Evolutionary conservation across 2,113 vertebrate genomes (phyloP).

Genomic region (Trichechus manatus): DNA sequence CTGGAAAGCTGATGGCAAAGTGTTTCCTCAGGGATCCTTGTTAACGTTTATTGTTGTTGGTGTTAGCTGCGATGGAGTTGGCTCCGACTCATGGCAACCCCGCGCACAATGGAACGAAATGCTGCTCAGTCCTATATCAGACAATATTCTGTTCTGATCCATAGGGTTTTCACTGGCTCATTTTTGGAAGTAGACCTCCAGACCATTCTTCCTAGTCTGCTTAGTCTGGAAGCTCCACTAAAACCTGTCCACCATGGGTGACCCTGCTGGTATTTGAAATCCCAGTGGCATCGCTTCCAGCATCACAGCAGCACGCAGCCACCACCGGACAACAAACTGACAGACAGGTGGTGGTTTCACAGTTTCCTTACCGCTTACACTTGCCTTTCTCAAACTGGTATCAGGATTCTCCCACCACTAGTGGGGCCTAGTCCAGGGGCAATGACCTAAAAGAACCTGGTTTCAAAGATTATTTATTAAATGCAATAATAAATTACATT

Average conservation of each 20-base stretch:
- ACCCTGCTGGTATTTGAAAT: not conserved
- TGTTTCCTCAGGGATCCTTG: not conserved
- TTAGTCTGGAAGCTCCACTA: not conserved
- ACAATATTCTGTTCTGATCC: not conserved
- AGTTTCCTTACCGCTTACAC: not conserved
- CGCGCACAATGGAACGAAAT: not conserved
- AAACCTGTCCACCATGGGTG: not conserved
- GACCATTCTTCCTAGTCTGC: not conserved
- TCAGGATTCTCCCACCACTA: slow-evolving; percentile 3
- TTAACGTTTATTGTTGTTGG: not conserved
- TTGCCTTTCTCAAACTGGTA: not conserved
- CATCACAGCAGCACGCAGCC: not conserved
- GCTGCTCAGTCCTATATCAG: not conserved
- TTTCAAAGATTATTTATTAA: slow-evolving; percentile 71
- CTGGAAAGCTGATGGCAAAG: slow-evolving; percentile 6
- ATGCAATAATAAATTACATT: not conserved
- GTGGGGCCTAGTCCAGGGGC: slow-evolving; percentile 39
- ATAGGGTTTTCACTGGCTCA: not conserved
- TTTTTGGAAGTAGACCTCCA: not conserved
- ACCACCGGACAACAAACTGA: not conserved
- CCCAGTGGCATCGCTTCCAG: not conserved
- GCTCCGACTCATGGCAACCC: not conserved
- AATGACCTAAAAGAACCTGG: slow-evolving; percentile 32
- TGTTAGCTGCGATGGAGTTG: not conserved
- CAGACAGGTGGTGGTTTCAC: not conserved